Evolutionary conservation across 2,797 vertebrate genomes (phyloP), one percentile per base, ranked within the genome.

Genomic region (Neosilurus mollespiculum): DNA sequence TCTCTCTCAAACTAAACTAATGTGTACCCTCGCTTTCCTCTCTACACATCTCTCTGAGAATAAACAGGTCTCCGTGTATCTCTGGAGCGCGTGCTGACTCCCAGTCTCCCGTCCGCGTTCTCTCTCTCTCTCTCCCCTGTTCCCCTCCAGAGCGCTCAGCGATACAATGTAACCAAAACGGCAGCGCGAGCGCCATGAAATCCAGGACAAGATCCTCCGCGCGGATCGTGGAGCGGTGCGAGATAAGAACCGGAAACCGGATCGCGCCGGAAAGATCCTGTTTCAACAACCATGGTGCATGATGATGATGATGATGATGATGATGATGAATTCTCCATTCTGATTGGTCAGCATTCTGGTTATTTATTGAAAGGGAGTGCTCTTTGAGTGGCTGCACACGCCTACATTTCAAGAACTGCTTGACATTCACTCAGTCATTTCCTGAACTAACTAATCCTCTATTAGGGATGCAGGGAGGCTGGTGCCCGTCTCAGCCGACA

Each of bases 141-240:
- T 22, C 37, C 26, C 9, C 30, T 67, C 26, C n/a, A n/a, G n/a
- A 93, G 94, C 92, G 89, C 76, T 78, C 77, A 53, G 43, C 61
- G 94, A 94, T 94, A 94, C 94, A 94, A 94, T 94, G 94, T 94
- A 94, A 92, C 92, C 92, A 20, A 86, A 90, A 86, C 90, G 91
- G 91, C 92, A 88, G 91, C 87, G 88, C 43, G 80, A 93, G 85
- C 84, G 85, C 0, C 3, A 16, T 87, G 89, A 95, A 95, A 93
- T 22, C 93, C 93, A 86, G 95, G 94, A 93, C 58, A 30, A 2
- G 14, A 80, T 2, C 37, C 37, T 92, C 89, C 89, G 49, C 7
- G 15, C 88, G 94, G 94, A 95, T 51, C 80, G 92, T 78, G 66
- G 78, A 72, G 53, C 75, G 49, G 80, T 3, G 85, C 66, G 78